These are phyloP conservation scores for Gadus chalcogrammus DNA, from an alignment of 2,113 vertebrate genomes.

Conservation along the genomic window DNA sequence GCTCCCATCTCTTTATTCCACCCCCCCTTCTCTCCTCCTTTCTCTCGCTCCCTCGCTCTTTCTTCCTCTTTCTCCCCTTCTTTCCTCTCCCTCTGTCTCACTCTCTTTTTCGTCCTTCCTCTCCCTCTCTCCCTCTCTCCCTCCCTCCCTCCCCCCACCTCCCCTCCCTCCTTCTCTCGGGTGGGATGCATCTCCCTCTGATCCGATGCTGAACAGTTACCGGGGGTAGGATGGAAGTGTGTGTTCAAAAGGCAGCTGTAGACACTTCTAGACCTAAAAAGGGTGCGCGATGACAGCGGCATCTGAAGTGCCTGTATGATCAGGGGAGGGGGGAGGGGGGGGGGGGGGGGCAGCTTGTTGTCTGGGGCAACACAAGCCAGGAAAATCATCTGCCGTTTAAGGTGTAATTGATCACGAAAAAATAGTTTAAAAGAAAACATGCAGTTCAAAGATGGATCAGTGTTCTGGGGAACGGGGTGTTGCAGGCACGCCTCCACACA, in stretches of 20 bases:
- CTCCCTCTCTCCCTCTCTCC: constrained; percentile 12
- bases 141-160: neutral
- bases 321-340: constrained; percentile 67
- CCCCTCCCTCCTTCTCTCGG: constrained; percentile 14
- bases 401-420: constrained; percentile 77
- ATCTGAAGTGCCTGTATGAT: constrained; percentile 81
- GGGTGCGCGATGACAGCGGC: constrained; percentile 84
- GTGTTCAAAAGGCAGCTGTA: constrained; percentile 85
- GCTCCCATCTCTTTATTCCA: neutral
- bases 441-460: constrained; percentile 84
- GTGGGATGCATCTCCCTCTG: constrained; percentile 66
- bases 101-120: constrained; percentile 21
- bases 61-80: neutral
- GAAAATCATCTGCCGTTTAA: constrained; percentile 86
- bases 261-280: constrained; percentile 57
- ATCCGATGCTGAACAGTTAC: constrained; percentile 82
- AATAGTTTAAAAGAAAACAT: constrained; percentile 72
- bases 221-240: constrained; percentile 83
- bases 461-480: constrained; percentile 73
- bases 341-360: neutral
- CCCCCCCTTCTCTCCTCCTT: constrained; percentile 12
- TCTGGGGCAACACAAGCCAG: neutral
- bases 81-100: neutral
- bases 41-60: neutral
- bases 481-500: constrained; percentile 60